These are phyloP conservation scores for Bruchidius siliquastri DNA, from an alignment of 2,888 invertebrate species.

Conservation along the genomic window DNA sequence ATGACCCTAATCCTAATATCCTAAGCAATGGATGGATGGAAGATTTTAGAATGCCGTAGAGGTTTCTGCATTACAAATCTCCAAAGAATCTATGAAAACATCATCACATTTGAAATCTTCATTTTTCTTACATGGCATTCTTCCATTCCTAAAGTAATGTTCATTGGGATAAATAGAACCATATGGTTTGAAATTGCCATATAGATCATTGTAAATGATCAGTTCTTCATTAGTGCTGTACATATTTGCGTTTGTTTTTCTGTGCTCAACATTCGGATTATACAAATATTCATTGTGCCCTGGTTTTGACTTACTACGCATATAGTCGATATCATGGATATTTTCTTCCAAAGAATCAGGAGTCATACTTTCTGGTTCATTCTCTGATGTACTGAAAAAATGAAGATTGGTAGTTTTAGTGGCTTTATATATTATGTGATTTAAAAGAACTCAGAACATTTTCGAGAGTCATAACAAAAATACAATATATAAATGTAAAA, in stretches of 20 bases:
- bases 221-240: not conserved
- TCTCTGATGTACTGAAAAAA: not conserved
- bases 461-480: too few species aligned
- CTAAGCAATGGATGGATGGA: too few species aligned
- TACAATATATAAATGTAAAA: too few species aligned
- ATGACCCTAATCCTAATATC: too few species aligned
- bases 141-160: not conserved
- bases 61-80: slow-evolving; percentile 22
- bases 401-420: too few species aligned
- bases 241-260: slow-evolving; percentile 11
- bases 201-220: slow-evolving; percentile 20
- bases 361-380: slow-evolving; percentile 35
- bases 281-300: not conserved
- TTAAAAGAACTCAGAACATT: too few species aligned
- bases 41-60: not conserved
- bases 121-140: not conserved
- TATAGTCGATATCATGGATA: not conserved
- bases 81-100: slow-evolving; percentile 36
- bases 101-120: slow-evolving; percentile 16
- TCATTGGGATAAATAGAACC: not conserved
- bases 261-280: slow-evolving; percentile 2
- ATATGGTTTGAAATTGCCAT: slow-evolving; percentile 17
- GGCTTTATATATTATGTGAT: too few species aligned
- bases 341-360: slow-evolving; percentile 41
- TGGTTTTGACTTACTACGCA: not conserved